These are phyloP conservation scores for Hemaris fuciformis DNA, from an alignment of 2,888 invertebrate species.

Conservation along the genomic window DNA sequence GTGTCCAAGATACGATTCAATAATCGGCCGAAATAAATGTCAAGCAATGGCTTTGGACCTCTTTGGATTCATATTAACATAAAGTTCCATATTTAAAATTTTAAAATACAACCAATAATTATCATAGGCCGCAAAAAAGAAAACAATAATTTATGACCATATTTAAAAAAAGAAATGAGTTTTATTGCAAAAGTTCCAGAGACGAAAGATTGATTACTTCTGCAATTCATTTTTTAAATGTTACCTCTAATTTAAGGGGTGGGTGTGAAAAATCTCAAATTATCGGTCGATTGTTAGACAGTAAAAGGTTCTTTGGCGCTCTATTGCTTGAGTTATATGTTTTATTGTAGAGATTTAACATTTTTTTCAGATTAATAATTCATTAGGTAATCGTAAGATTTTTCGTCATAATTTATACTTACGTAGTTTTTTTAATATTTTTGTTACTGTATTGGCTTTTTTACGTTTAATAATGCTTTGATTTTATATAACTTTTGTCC, in stretches of 20 bases:
- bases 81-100: background rate
- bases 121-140: background rate
- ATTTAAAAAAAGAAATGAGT: background rate
- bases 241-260: constrained; percentile 35
- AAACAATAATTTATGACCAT: background rate
- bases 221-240: constrained; percentile 29
- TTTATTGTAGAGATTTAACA: background rate
- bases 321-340: background rate
- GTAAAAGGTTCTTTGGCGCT: background rate
- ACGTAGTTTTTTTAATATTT: too few relatives aligned
- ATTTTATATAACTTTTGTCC: background rate
- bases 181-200: background rate
- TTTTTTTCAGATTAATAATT: background rate
- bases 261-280: constrained; percentile 78
- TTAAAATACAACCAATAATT: background rate
- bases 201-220: constrained; percentile 28
- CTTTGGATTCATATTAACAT: background rate
- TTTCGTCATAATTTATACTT: too few relatives aligned
- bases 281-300: constrained; percentile 45
- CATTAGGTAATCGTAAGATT: too few relatives aligned
- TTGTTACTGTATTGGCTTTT: too few relatives aligned
- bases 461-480: too few relatives aligned
- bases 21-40: background rate
- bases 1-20: too few relatives aligned
- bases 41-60: too few relatives aligned